phyloP scores from a whole-genome alignment of 2,113 vertebrate species.

The Cisticola juncidis region DNA sequence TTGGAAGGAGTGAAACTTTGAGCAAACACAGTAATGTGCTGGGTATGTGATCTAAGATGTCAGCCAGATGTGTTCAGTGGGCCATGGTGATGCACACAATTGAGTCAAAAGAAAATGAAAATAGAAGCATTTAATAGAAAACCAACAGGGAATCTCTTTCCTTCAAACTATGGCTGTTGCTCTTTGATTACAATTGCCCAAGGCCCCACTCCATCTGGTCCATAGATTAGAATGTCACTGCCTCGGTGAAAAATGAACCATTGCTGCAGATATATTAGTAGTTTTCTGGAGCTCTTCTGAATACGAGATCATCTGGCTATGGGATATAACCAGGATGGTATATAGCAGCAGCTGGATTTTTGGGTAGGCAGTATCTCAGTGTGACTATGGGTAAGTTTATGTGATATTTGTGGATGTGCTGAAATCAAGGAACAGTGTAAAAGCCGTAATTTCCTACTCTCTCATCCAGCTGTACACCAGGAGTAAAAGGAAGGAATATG shows the following conservation, averaged over 20 bases:
- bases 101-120: constrained; percentile 58
- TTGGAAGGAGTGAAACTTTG: constrained; percentile 24
- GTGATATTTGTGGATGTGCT: background rate
- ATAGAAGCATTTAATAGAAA: constrained; percentile 51
- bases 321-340: background rate
- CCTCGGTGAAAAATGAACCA: constrained; percentile 51
- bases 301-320: background rate
- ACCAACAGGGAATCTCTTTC: constrained; percentile 39
- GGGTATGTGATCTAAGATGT: background rate
- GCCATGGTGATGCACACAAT: constrained; percentile 47
- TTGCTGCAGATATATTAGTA: constrained; percentile 13
- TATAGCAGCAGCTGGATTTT: background rate
- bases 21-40: background rate
- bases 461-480: background rate
- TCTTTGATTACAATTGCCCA: constrained; percentile 65
- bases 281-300: constrained; percentile 11
- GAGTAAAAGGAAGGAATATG: background rate
- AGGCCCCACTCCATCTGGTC: constrained; percentile 56
- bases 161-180: constrained; percentile 33
- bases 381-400: background rate
- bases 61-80: constrained; percentile 56
- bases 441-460: background rate
- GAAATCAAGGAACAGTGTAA: background rate
- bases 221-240: constrained; percentile 52
- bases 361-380: background rate